Evolutionary conservation across 1,140 invertebrate species (phyloP).

Genomic region (Drosophila sechellia): DNA sequence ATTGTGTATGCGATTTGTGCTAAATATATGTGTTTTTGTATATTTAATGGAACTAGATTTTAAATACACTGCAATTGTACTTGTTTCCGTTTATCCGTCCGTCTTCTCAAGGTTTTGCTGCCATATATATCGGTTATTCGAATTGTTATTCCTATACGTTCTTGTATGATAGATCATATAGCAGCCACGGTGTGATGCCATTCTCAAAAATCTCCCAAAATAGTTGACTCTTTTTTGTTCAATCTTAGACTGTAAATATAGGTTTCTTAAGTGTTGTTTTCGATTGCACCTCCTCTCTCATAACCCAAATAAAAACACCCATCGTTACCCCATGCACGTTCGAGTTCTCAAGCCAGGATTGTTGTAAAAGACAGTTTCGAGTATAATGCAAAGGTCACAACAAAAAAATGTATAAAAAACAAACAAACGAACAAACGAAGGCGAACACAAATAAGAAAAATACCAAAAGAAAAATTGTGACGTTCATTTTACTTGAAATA

Average conservation of each 20-base stretch:
- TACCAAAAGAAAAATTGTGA: slow-evolving; percentile 30
- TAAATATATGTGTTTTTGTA: slow-evolving; percentile 21
- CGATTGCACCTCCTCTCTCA: not conserved
- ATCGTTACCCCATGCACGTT: slow-evolving; percentile 11
- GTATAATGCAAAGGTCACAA: slow-evolving; percentile 41
- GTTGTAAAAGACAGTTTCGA: slow-evolving; percentile 35
- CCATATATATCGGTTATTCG: slow-evolving; percentile 26
- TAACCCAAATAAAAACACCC: not conserved
- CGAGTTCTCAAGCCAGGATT: slow-evolving; percentile 37
- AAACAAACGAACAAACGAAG: not conserved
- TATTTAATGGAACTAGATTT: slow-evolving; percentile 3
- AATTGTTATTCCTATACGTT: slow-evolving; percentile 32
- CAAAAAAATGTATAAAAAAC: not conserved
- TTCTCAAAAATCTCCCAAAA: slow-evolving; percentile 20
- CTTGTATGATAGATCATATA: slow-evolving; percentile 15
- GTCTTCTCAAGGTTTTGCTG: slow-evolving; percentile 21
- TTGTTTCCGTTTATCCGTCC: slow-evolving; percentile 14
- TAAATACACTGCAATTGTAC: slow-evolving; percentile 8
- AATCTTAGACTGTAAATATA: slow-evolving; percentile 14
- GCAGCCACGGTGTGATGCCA: slow-evolving; percentile 34
- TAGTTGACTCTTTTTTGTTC: slow-evolving; percentile 12
- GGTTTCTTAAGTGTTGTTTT: slow-evolving; percentile 9
- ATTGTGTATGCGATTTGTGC: slow-evolving; percentile 23
- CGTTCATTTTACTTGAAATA: slow-evolving; percentile 22
- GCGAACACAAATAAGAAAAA: not conserved